Percentiles rank a stretch among this genome's conserved stretches.
phyloP scores from a whole-genome alignment of 2,797 vertebrate species.

The Sarcophilus harrisii region DNA sequence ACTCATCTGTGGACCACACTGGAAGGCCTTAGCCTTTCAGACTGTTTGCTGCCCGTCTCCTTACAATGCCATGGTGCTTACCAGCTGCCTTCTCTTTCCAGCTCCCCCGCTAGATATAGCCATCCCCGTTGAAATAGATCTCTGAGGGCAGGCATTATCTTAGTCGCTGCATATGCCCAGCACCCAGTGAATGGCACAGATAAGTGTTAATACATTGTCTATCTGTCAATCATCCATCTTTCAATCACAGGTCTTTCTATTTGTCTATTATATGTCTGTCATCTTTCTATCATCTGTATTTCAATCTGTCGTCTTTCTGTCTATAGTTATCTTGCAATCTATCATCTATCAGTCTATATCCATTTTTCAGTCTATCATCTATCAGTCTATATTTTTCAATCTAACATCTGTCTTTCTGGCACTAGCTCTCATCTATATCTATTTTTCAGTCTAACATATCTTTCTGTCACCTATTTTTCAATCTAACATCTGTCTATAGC shows the following conservation, averaged over 20 bases:
- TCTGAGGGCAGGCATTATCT: not conserved
- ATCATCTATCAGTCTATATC: too few relatives aligned
- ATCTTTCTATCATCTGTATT: not conserved
- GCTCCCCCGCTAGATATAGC: not conserved
- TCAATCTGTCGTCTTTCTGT: not conserved
- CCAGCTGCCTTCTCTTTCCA: not conserved
- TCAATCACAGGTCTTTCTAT: not conserved
- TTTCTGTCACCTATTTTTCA: too few relatives aligned
- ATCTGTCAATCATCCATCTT: not conserved
- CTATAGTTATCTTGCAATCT: too few relatives aligned
- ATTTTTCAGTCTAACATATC: too few relatives aligned
- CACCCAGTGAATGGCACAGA: not conserved
- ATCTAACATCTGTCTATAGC: not conserved
- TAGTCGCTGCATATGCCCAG: not conserved
- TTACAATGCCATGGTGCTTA: not conserved
- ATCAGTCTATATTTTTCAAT: too few relatives aligned
- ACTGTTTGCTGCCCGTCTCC: not conserved
- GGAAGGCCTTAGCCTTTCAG: not conserved
- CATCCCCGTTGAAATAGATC: not conserved
- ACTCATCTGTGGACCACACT: not conserved
- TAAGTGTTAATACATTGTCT: not conserved
- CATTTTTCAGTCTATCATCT: too few relatives aligned
- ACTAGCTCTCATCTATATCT: too few relatives aligned
- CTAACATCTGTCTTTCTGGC: too few relatives aligned
- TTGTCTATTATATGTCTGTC: not conserved